Base-by-base conservation (phyloP, 2,113 vertebrate genomes). In the Anguilla rostrata region DNA sequence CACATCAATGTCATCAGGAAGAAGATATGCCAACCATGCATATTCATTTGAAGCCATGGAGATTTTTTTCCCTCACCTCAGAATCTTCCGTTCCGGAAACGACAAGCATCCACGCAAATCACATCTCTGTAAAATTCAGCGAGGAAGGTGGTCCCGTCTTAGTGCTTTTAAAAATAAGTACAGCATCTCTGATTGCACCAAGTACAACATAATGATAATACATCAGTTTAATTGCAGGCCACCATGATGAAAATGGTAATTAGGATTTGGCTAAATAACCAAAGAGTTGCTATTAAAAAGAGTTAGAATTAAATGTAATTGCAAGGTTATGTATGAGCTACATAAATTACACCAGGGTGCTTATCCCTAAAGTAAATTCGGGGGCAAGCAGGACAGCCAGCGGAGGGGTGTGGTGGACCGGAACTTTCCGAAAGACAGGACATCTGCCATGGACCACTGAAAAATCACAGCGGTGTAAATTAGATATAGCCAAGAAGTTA, bases 261-360 rank as follows among this genome's bases (percentile, higher is more conserved):
- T 90, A 87, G 83, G 88, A 87, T 43, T 60, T n/a, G 49, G 85
- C 78, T 57, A 89, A 93, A 93, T 91, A 53, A 41, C 53, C 79
- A 81, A 60, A 60, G 86, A 86, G 89, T 90, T 89, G 88, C 90
- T 82, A 90, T 92, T 86, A 87, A 89, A 84, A 26, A 7, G 11
- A 78, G 84, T 90, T 90, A 84, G 90, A 92, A 90, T 91, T 89
- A 87, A 91, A 86, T 57, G 80, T 91, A 90, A 92, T 90, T 90
- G 88, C 41, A 75, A 87, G 81, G 87, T 87, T 89, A 86, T 85
- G 66, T 43, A 78, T 88, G 91, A 91, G 92, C 88, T 39, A n/a
- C 18, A 39, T 39, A 75, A 84, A 84, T 83, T 83, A 83, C 82
- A 60, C 57, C 11, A 12, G 15, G 57, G 82, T 63, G 20, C 3